These are phyloP conservation scores for Melanophora roralis DNA, from an alignment of 2,888 invertebrate species.

Conservation along the genomic window DNA sequence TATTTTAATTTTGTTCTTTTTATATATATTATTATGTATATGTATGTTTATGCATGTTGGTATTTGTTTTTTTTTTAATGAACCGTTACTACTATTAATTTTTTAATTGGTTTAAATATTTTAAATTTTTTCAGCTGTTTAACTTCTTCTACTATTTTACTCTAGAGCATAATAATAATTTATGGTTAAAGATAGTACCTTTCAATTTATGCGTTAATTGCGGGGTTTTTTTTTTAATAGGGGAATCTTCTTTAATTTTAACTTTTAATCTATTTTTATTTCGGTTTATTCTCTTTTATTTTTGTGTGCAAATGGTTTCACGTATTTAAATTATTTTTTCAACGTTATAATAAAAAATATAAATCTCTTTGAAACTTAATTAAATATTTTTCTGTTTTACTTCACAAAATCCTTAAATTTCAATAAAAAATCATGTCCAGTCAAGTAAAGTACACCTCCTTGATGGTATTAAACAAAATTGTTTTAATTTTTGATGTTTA, in stretches of 20 bases:
- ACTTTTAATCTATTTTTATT: slow-evolving; percentile 7
- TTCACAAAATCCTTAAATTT: too few species aligned
- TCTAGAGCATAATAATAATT: slow-evolving; percentile 34
- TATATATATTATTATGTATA: neutral
- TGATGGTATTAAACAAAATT: too few species aligned
- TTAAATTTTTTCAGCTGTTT: neutral
- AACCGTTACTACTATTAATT: too few species aligned
- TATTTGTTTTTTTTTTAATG: too few species aligned
- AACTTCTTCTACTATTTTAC: slow-evolving; percentile 25
- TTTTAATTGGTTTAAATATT: neutral
- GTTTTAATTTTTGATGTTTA: too few species aligned
- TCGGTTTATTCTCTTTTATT: neutral
- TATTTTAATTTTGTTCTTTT: neutral
- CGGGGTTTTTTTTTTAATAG: neutral
- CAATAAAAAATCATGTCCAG: too few species aligned
- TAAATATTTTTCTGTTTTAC: neutral
- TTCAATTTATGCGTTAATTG: slow-evolving; percentile 27
- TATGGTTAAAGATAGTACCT: slow-evolving; percentile 13
- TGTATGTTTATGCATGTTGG: slow-evolving; percentile 12
- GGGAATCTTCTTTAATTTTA: neutral
- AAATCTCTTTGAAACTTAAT: neutral
- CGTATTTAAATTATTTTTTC: neutral
- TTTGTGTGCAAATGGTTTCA: neutral
- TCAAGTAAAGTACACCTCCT: too few species aligned
- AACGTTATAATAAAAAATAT: neutral